phyloP scores from a whole-genome alignment of 1,140 invertebrate species.

The Chlorops oryzae region DNA sequence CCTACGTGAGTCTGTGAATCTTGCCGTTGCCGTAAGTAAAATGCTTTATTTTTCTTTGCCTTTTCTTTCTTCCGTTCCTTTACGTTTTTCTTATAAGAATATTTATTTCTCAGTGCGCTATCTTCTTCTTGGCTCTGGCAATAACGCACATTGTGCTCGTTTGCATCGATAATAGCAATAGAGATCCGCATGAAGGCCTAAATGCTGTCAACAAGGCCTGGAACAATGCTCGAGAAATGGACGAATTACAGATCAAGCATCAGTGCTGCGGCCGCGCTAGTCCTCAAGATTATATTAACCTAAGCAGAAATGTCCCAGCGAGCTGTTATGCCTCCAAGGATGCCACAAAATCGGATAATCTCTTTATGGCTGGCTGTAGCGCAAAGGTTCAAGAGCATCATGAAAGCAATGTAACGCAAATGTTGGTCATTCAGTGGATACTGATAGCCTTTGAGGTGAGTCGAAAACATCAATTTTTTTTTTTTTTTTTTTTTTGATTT shows the following conservation, averaged over 20 bases:
- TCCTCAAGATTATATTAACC: slow-evolving; percentile 34
- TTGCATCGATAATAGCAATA: slow-evolving; percentile 24
- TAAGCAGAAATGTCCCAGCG: slow-evolving; percentile 27
- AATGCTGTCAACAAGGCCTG: slow-evolving; percentile 31
- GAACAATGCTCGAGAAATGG: slow-evolving; percentile 39
- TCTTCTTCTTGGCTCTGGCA: slow-evolving; percentile 34
- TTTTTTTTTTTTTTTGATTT: neutral
- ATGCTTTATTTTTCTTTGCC: too few relatives aligned
- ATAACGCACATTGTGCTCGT: slow-evolving; percentile 29
- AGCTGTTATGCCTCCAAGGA: slow-evolving; percentile 33
- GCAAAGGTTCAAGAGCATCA: slow-evolving; percentile 34
- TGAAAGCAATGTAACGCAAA: slow-evolving; percentile 26
- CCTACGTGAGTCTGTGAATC: slow-evolving; percentile 30
- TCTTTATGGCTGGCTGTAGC: slow-evolving; percentile 31
- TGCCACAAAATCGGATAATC: slow-evolving; percentile 16
- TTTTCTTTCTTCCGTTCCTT: too few relatives aligned
- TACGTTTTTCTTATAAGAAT: neutral
- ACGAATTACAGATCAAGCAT: slow-evolving; percentile 24
- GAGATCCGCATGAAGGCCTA: slow-evolving; percentile 24
- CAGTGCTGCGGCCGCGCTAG: slow-evolving; percentile 38
- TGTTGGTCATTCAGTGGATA: slow-evolving; percentile 34
- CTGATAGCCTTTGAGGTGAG: slow-evolving; percentile 34
- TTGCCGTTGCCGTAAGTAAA: slow-evolving; percentile 29
- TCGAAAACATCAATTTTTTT: neutral
- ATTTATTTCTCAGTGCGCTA: slow-evolving; percentile 19